These are phyloP conservation scores for Parnassius orleans DNA, from an alignment of 2,888 invertebrate species.

Conservation along the genomic window DNA sequence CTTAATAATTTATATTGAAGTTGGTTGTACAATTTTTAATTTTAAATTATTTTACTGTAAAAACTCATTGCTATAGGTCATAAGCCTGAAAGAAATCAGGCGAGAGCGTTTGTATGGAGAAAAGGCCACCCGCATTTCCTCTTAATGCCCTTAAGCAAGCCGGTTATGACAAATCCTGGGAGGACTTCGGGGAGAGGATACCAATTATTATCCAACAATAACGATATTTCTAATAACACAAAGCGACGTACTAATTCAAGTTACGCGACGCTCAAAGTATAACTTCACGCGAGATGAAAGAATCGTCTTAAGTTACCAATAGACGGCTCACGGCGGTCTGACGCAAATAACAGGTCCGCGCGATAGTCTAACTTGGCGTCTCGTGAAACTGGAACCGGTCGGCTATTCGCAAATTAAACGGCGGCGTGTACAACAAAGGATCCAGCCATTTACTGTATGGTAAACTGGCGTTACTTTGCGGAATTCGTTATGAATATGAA, in stretches of 20 bases:
- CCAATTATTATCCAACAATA: too few species aligned
- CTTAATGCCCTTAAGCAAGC: too few species aligned
- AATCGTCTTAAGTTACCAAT: conserved; percentile 53
- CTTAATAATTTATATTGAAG: too few species aligned
- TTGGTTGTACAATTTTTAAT: too few species aligned
- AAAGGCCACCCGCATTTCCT: too few species aligned
- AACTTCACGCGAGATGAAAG: conserved; percentile 58
- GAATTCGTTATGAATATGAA: conserved; percentile 5
- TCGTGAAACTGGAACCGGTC: conserved; percentile 30
- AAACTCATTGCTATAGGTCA: too few species aligned
- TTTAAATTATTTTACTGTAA: too few species aligned
- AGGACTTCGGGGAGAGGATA: too few species aligned
- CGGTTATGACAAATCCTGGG: too few species aligned
- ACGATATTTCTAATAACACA: neutral
- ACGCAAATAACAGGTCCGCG: conserved; percentile 54
- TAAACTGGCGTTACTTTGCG: conserved; percentile 6
- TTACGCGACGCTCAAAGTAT: conserved; percentile 40
- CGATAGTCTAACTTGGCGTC: conserved; percentile 38
- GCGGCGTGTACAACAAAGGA: conserved; percentile 48
- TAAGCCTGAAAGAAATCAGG: too few species aligned
- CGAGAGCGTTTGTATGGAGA: too few species aligned
- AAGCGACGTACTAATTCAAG: conserved; percentile 1
- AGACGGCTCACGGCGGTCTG: conserved; percentile 40
- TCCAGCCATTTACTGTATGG: conserved; percentile 5
- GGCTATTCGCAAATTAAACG: conserved; percentile 29